These are phyloP conservation scores for Liasis olivaceus DNA, from an alignment of 2,797 vertebrate species.

Conservation along the genomic window DNA sequence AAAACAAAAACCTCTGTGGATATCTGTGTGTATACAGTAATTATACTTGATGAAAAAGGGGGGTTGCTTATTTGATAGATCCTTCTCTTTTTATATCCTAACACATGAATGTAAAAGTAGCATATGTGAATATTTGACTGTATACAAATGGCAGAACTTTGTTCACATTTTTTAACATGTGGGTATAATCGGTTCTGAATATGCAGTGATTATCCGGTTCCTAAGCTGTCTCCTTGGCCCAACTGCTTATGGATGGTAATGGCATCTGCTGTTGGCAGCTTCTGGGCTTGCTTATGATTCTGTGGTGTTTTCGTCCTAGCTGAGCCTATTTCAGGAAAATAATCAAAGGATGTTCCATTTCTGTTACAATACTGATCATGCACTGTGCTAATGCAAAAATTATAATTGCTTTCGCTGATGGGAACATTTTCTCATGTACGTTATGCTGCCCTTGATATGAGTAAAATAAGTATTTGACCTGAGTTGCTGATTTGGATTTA, in stretches of 20 bases:
- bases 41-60: no score
- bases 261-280: neutral
- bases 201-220: neutral
- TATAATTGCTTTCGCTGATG: no score
- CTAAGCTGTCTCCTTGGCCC: neutral
- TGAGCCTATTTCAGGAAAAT: neutral
- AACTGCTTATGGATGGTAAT: neutral
- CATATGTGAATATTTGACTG: neutral
- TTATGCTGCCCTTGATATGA: neutral
- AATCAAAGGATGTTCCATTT: neutral
- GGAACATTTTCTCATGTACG: no score
- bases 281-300: neutral
- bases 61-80: no score
- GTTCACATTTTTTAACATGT: neutral
- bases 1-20: no score
- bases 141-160: neutral
- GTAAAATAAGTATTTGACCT: neutral
- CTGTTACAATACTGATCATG: no score
- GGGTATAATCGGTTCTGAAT: neutral
- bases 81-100: no score
- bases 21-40: no score
- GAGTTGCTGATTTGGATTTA: neutral
- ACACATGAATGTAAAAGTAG: neutral
- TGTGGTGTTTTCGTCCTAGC: neutral
- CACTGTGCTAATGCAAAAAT: neutral